Percentiles rank a stretch among this genome's conserved stretches.
Conservation (phyloP, 2,113 vertebrate species). For the Serilophus lunatus region DNA sequence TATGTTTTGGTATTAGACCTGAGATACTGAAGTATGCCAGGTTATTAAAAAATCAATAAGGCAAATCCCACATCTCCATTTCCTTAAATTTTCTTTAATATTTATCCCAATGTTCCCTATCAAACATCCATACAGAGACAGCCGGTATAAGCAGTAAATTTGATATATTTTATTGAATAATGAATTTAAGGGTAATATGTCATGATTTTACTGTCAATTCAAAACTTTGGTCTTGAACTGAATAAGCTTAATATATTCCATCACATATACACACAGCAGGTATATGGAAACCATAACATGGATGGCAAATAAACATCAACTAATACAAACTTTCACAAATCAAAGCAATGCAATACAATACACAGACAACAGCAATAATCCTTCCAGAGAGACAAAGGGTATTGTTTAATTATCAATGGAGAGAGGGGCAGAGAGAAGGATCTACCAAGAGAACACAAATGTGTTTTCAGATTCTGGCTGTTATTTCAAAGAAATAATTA, state of each 20-base stretch:
- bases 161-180: background rate
- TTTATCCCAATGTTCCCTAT: background rate
- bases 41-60: background rate
- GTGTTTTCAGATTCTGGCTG: background rate
- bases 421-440: background rate
- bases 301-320: background rate
- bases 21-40: background rate
- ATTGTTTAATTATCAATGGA: background rate
- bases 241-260: background rate
- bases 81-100: background rate
- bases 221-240: background rate
- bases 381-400: background rate
- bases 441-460: background rate
- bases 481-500: background rate
- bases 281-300: background rate
- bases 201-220: background rate
- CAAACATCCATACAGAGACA: background rate
- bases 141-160: background rate
- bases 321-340: background rate
- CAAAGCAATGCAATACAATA: background rate
- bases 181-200: background rate
- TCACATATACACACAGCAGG: background rate
- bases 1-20: background rate
- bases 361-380: background rate
- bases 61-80: background rate